Evolutionary conservation across 2,888 invertebrate genomes (phyloP).

Genomic region (Volucella inanis): DNA sequence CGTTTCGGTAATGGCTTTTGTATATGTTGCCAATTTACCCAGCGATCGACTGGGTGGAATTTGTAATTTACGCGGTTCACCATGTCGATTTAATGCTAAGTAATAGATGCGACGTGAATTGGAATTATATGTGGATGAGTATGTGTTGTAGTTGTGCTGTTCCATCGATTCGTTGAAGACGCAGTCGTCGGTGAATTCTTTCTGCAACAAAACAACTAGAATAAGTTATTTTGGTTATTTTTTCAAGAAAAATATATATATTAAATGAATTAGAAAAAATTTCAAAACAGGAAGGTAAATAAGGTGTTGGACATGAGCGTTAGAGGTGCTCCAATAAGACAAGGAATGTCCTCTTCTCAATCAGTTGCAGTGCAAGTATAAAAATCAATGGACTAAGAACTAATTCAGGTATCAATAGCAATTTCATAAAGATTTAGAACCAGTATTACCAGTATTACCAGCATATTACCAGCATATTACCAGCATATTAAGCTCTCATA

Average conservation of each 20-base stretch:
- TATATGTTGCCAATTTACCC: conserved; percentile 90
- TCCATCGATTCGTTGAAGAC: conserved; percentile 94
- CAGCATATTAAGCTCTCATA: no score
- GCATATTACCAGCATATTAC: no score
- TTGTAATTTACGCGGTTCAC: conserved; percentile 89
- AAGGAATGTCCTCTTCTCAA: no score
- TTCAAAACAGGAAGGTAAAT: background rate
- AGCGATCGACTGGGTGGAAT: conserved; percentile 87
- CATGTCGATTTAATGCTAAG: conserved; percentile 90
- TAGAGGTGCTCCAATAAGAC: no score
- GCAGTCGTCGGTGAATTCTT: conserved; percentile 92
- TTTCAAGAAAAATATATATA: conserved; percentile 64
- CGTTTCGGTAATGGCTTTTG: conserved; percentile 87
- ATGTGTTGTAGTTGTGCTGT: conserved; percentile 93
- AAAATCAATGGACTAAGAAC: no score
- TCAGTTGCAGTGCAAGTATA: no score
- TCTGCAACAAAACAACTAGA: conserved; percentile 87
- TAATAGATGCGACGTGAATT: conserved; percentile 88
- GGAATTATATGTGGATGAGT: conserved; percentile 90
- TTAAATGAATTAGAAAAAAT: background rate
- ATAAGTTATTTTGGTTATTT: conserved; percentile 78
- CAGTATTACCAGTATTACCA: no score
- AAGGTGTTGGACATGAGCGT: no score
- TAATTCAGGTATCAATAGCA: no score
- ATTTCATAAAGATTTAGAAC: no score